Evolutionary conservation across 1,140 invertebrate species (phyloP).

Genomic region (Radopholus similis): DNA sequence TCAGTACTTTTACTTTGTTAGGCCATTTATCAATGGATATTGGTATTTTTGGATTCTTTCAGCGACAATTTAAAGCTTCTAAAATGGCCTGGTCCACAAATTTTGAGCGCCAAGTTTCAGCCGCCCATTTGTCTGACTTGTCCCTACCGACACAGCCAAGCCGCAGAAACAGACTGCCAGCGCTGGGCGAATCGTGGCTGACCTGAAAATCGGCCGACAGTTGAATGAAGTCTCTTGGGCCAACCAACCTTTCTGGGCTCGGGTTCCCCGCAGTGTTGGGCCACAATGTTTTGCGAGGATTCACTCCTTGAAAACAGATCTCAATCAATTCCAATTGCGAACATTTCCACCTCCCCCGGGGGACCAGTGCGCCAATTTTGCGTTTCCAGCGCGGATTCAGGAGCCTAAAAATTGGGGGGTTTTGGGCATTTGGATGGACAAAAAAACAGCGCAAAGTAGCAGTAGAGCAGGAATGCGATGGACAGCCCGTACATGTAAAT

Average conservation of each 20-base stretch:
- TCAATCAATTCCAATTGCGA: slow-evolving; percentile 9
- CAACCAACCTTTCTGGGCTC: not conserved
- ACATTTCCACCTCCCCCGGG: not conserved
- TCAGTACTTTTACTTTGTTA: too few relatives aligned
- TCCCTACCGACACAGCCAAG: slow-evolving; percentile 85
- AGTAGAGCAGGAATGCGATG: slow-evolving; percentile 89
- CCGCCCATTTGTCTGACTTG: slow-evolving; percentile 4
- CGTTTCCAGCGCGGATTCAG: slow-evolving; percentile 72
- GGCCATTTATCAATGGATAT: too few relatives aligned
- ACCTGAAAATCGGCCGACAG: slow-evolving; percentile 76
- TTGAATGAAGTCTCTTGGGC: slow-evolving; percentile 28
- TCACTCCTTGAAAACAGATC: not conserved
- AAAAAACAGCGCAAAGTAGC: slow-evolving; percentile 92
- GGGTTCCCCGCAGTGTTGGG: not conserved
- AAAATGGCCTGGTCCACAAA: not conserved
- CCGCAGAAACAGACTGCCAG: slow-evolving; percentile 90
- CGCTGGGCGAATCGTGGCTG: slow-evolving; percentile 83
- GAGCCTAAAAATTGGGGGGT: too few relatives aligned
- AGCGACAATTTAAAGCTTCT: not conserved
- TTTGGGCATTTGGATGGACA: too few relatives aligned
- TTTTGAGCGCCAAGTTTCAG: slow-evolving; percentile 25
- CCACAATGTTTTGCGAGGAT: slow-evolving; percentile 17
- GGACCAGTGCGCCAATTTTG: slow-evolving; percentile 13
- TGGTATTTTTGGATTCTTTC: not conserved
- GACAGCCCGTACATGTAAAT: slow-evolving; percentile 90